Evolutionary conservation across 1,140 invertebrate species (phyloP).

Genomic region (Lycorma delicatula): DNA sequence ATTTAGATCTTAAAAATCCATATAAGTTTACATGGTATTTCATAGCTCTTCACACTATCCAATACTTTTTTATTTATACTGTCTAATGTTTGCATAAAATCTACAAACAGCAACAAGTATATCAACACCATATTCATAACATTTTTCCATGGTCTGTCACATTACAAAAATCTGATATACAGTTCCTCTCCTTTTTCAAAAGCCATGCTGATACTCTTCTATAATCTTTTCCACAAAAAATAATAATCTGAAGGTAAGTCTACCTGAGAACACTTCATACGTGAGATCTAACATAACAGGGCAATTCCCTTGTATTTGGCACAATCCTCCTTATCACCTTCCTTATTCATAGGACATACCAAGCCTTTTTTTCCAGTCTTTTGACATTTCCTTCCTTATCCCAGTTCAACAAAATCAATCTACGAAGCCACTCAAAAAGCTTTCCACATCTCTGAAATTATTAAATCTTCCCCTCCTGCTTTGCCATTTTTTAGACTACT

Average conservation of each 20-base stretch:
- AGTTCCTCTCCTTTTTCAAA: slow-evolving; percentile 17
- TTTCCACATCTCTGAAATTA: slow-evolving; percentile 10
- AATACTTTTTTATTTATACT: slow-evolving; percentile 12
- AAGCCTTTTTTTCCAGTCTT: slow-evolving; percentile 21
- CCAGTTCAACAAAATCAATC: slow-evolving; percentile 18
- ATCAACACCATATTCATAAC: slow-evolving; percentile 13
- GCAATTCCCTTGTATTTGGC: slow-evolving; percentile 30
- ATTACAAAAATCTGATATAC: slow-evolving; percentile 22
- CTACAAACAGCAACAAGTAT: slow-evolving; percentile 19
- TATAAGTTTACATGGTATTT: too few relatives aligned
- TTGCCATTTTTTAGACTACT: too few relatives aligned
- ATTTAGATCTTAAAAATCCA: too few relatives aligned
- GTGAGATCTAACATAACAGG: slow-evolving; percentile 11
- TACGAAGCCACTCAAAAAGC: neutral
- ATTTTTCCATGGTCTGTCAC: slow-evolving; percentile 14
- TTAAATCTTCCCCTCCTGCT: too few relatives aligned
- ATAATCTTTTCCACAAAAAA: slow-evolving; percentile 13
- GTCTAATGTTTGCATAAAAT: slow-evolving; percentile 25
- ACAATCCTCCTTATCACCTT: slow-evolving; percentile 24
- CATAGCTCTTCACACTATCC: too few relatives aligned
- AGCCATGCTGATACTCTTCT: slow-evolving; percentile 24
- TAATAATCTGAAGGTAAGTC: slow-evolving; percentile 5
- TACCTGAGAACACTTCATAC: slow-evolving; percentile 10
- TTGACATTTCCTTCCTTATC: slow-evolving; percentile 22
- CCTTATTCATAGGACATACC: slow-evolving; percentile 15